Base-by-base conservation (phyloP, 2,888 invertebrate species). In the Stenchaetothrips biformis region DNA sequence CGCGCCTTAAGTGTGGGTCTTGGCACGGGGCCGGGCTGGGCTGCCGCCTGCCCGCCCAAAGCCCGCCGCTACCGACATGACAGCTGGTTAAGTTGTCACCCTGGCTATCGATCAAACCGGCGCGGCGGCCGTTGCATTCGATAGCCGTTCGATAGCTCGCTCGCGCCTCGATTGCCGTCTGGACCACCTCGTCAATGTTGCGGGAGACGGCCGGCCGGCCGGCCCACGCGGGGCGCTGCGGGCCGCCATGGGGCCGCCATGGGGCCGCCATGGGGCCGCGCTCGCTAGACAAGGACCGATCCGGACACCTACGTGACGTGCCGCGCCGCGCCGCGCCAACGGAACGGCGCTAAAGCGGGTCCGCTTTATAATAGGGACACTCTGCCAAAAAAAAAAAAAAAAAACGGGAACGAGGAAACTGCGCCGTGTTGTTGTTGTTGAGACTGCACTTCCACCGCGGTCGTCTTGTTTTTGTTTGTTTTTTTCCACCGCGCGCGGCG, bases 1-100 rank as follows among this genome's bases (percentile, higher is more conserved):
- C 16, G 59, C 13, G 16, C 67, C 25, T 16, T 11, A 74, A 74
- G 67, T 74, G 67, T 74, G 67, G 67, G 67, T 74, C 67, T 74
- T 74, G 67, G 67, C 67, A 74, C 67, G 67, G 16, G 6, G 59
- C 59, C 59, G 59, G 59, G 37, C 49, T 7, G 59, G 59, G 37
- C 59, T 6, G 59, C 59, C 59, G 25, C 53, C 13, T 2, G 67
- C 67, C 67, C 67, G 11, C 67, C 25, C 4, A 37, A 37, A 37
- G 37, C 37, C 37, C 37, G 37, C 67, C 67, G 67, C 67, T 74
- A 74, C 67, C 67, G 67, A 74, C 67, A 74, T 74, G 67, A 74
- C 67, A 74, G 67, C 67, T 21, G 67, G 67, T 74, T 74, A 74
- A 74, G 67, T 74, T 74, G 67, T 74, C 67, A 74, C 67, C 67